Conservation (phyloP, 2,888 invertebrate genomes). For the Lithophane semibrunnea region DNA sequence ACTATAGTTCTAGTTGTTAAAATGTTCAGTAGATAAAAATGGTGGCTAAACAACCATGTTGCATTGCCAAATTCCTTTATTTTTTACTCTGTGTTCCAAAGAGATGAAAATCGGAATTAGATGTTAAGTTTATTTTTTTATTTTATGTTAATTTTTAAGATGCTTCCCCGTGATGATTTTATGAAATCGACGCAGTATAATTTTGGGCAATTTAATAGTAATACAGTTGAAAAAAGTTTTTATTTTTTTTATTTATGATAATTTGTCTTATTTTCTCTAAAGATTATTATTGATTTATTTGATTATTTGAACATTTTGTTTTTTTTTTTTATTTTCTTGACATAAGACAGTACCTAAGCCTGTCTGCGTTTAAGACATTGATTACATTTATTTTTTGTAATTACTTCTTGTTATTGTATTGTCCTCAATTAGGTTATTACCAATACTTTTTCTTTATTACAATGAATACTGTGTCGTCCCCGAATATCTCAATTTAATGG, state of each 20-base stretch:
- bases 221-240: neutral
- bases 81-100: constrained; percentile 85
- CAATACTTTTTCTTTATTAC: constrained; percentile 38
- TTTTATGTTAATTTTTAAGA: constrained; percentile 60
- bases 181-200: constrained; percentile 56
- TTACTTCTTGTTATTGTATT: constrained; percentile 37
- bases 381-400: constrained; percentile 29
- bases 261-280: neutral
- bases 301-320: constrained; percentile 16
- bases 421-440: constrained; percentile 52
- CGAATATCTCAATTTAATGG: constrained; percentile 76
- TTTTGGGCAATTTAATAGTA: constrained; percentile 9
- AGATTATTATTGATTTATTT: constrained; percentile 21
- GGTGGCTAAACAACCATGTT: constrained; percentile 77
- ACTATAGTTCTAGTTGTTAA: constrained; percentile 74
- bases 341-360: constrained; percentile 20
- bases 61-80: constrained; percentile 84
- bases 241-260: neutral
- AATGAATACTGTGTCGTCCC: constrained; percentile 69
- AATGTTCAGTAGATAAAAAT: constrained; percentile 77
- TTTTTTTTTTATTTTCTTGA: constrained; percentile 25
- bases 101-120: constrained; percentile 84
- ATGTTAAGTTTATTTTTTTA: constrained; percentile 74
- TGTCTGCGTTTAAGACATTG: constrained; percentile 35
- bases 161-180: constrained; percentile 50